Evolutionary conservation across 2,888 invertebrate species (phyloP), one percentile per base, ranked within the genome.

Genomic region (Ramazzottius varieornatus): DNA sequence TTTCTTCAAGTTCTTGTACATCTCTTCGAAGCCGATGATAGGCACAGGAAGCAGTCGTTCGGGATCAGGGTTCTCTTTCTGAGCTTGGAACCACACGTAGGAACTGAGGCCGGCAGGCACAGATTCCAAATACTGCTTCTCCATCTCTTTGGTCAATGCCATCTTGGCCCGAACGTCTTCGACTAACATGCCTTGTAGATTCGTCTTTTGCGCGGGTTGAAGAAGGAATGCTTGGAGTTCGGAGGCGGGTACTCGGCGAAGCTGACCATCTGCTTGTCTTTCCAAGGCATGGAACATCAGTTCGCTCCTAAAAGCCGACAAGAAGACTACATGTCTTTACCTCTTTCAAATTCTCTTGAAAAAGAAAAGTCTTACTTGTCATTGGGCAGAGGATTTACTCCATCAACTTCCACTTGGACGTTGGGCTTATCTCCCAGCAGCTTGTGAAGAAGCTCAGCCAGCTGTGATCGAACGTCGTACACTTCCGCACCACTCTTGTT

Each of bases 31-130:
- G 0, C 96, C 96, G 69, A 92, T 83, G 76, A 96, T 86, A 0
- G 93, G 90, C 16, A 91, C 87, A 0, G 96, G 96, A 72, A 98
- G 85, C 71, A 90, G 86, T 71, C 84, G 84, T 40, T 82, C 83
- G 0, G 88, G 83, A 76, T 94, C 88, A 0, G 96, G 98, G 79
- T 98, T 98, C 73, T 94, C 93, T 33, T 85, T 79, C 72, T 91
- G 90, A 0, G 94, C 94, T 75, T 96, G 93, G 72, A 87, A 85
- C 98, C 98, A 98, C 71, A 94, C 69, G 64, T 54, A 54, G 16
- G 54, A 54, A 24, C 54, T 54, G 54, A 54, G 54, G 4, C 54
- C 54, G 29, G 54, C 13, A 4, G 93, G 94, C n/a, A 93, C 86
- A 70, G 83, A 85, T 71, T 88, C 86, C 67, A 93, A 78, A 77